Percentiles rank a stretch among this genome's conserved stretches.
Evolutionary conservation across 2,888 invertebrate genomes (phyloP).

Genomic region (Lysandra bellargus): DNA sequence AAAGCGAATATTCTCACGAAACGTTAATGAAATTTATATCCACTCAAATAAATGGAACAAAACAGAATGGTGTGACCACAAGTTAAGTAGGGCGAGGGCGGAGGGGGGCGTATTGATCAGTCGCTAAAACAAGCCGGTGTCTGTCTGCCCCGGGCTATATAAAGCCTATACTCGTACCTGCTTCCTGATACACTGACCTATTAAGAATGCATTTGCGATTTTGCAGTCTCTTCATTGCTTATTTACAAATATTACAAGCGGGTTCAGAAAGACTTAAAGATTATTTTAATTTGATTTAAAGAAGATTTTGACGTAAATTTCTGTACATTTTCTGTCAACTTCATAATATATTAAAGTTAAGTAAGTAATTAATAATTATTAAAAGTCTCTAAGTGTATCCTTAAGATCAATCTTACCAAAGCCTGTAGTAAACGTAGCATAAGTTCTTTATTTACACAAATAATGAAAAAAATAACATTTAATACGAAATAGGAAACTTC

Average conservation of each 20-base stretch:
- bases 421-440: too few species aligned
- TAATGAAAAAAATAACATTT: too few species aligned
- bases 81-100: constrained; percentile 70
- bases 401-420: too few species aligned
- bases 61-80: constrained; percentile 63
- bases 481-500: not conserved
- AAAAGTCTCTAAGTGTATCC: too few species aligned
- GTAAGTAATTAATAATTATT: too few species aligned
- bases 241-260: not conserved
- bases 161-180: constrained; percentile 53
- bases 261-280: not conserved
- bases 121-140: constrained; percentile 66
- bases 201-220: constrained; percentile 43
- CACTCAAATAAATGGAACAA: constrained; percentile 61
- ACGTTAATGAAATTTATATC: constrained; percentile 31
- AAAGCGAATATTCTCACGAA: constrained; percentile 25
- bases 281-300: too few species aligned
- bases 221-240: not conserved
- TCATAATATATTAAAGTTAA: too few species aligned
- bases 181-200: constrained; percentile 69
- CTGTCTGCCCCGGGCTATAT: constrained; percentile 58
- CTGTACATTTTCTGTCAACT: too few species aligned
- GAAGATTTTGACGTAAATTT: too few species aligned
- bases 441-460: too few species aligned
- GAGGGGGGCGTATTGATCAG: constrained; percentile 69